Base-by-base conservation (phyloP, 2,113 vertebrate genomes). In the Terrapene triunguis region DNA sequence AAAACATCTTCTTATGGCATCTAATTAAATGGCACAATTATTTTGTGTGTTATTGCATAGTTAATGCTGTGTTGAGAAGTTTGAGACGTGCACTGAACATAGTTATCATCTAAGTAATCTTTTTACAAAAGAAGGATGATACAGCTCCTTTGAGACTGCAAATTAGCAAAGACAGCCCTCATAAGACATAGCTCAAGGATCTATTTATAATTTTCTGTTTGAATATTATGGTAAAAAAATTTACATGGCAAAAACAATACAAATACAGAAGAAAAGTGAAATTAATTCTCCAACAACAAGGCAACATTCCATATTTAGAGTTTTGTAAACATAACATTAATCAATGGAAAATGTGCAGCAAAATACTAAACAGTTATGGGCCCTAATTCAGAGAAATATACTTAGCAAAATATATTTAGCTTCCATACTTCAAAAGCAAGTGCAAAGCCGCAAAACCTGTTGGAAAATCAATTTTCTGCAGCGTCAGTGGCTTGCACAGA, bases 391-490 rank as follows among this genome's bases (percentile, higher is more conserved):
- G 92, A 93, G 94, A 94, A 98, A 92, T 96, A 94, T 91, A 95
- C 1, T 78, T 92, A 92, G 90, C 91, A 94, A 92, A 96, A 96
- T 97, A 89, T 93, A 96, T 96, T 94, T 94, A 38, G 74, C 50
- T 89, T 87, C 95, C 69, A 19, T 87, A 96, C 97, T 98, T 97
- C 97, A 97, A 97, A 97, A 97, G 95, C 89, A 85, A 97, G 81
- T 35, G 90, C 62, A 89, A 89, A 97, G 92, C 94, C 88, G 93
- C 92, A 96, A 95, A 97, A 95, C 94, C 96, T 95, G 88, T n/a
- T 59, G 80, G 93, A 92, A 97, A 97, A 97, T 97, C 97, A 96
- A 97, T 97, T 97, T 97, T 94, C 95, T 97, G 95, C 51, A 0
- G 88, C 88, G 51, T 87, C 89, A 87, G 93, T 94, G 91, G 47